These are phyloP conservation scores for Rhinoderma darwinii DNA, from an alignment of 2,113 vertebrate genomes.

Conservation along the genomic window DNA sequence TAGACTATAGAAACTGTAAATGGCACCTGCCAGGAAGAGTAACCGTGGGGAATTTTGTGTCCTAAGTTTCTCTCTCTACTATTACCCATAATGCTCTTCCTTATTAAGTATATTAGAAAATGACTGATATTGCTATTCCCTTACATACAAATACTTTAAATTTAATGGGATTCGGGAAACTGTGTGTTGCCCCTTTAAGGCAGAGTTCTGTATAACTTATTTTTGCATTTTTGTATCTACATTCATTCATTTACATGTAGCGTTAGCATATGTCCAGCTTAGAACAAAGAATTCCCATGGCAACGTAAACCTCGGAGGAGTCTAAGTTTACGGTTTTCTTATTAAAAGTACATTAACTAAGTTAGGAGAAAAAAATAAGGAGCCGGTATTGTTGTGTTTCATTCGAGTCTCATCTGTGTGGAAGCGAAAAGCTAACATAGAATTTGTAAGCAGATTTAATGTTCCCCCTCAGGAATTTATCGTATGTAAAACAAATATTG, in stretches of 20 bases:
- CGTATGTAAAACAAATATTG: slow-evolving; percentile 76
- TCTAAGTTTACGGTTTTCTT: slow-evolving; percentile 18
- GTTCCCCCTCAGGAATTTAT: slow-evolving; percentile 65
- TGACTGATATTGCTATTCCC: no score
- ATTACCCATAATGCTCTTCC: no score
- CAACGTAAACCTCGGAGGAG: not conserved
- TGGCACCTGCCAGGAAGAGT: no score
- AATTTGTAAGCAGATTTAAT: slow-evolving; percentile 62
- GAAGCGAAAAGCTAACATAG: slow-evolving; percentile 51
- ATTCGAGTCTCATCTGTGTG: slow-evolving; percentile 24
- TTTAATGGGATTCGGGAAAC: no score
- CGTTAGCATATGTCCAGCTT: not conserved
- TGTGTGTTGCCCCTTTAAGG: not conserved
- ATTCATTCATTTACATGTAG: not conserved
- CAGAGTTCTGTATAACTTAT: not conserved
- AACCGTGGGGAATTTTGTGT: no score
- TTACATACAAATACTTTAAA: no score
- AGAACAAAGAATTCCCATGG: slow-evolving; percentile 5
- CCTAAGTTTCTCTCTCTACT: no score
- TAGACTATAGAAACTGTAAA: no score
- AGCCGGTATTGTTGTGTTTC: not conserved
- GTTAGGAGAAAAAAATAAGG: not conserved
- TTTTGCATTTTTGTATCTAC: not conserved
- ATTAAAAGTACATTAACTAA: slow-evolving; percentile 32
- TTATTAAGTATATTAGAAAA: no score